Conservation (phyloP, 1,140 invertebrate species). For the Conus ventricosus region DNA sequence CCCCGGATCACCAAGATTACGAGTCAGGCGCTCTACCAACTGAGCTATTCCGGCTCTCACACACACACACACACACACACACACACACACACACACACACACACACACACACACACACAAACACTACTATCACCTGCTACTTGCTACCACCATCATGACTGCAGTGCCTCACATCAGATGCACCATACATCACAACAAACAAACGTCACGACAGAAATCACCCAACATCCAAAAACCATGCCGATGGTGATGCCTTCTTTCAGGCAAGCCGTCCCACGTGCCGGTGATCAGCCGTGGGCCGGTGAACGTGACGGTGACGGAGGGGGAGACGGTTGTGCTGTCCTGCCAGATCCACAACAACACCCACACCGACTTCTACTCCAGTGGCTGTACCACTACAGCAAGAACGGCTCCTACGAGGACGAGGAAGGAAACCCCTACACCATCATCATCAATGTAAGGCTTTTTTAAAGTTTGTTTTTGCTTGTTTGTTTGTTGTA, state of each 20-base stretch:
- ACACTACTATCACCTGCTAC: too few species aligned
- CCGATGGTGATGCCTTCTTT: background rate
- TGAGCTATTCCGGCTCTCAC: too few species aligned
- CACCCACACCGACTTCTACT: background rate
- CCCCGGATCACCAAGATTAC: too few species aligned
- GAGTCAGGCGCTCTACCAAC: too few species aligned
- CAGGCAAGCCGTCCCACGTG: conserved; percentile 26
- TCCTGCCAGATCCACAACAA: conserved; percentile 6
- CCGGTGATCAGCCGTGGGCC: conserved; percentile 22
- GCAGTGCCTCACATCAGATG: background rate
- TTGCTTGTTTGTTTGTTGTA: too few species aligned
- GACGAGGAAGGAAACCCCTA: conserved; percentile 31
- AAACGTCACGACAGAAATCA: too few species aligned
- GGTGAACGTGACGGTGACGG: conserved; percentile 28
- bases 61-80: too few species aligned
- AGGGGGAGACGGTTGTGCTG: conserved; percentile 8
- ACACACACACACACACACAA: too few species aligned
- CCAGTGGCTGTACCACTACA: conserved; percentile 36
- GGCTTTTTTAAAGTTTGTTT: background rate
- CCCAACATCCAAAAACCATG: too few species aligned
- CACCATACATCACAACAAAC: background rate
- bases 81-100: too few species aligned
- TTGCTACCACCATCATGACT: background rate
- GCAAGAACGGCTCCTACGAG: conserved; percentile 32
- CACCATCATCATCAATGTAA: conserved; percentile 34